Evolutionary conservation across 2,888 invertebrate species (phyloP), one percentile per base, ranked within the genome.

Genomic region (Zaprionus obscuricornis): DNA sequence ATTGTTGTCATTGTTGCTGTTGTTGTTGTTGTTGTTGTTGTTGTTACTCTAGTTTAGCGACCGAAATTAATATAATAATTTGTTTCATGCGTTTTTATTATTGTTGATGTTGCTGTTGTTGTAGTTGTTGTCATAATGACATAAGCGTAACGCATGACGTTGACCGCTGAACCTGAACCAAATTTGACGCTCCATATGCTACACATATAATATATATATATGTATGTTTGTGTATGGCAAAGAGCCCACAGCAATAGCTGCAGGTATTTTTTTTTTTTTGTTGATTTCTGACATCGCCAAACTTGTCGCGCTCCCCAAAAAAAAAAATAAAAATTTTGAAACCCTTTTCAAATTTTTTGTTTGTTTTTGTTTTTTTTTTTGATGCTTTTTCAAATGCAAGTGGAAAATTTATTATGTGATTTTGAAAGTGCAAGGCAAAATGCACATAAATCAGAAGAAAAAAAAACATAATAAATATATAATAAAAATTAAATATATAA

Each of bases 161-260:
- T n/a, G 47, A 57, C 47, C 34, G 57, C 72, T 74, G 77, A 83
- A 78, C 83, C 79, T 81, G 85, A 85, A 81, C 83, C 85, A 85
- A 85, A 85, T 81, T 67, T 65, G 63, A 50, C 60, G 77, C 56
- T 71, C 51, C 66, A 72, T 51, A 39, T 72, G 77, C 57, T 76
- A 66, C 66, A 81, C 47, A 69, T 66, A 57, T 31, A 39, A 56
- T 50, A 37, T 24, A 29, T 34, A 27, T 27, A n/a, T n/a, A n/a
- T n/a, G n/a, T n/a, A n/a, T n/a, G n/a, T n/a, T n/a, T n/a, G n/a
- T 14, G 24, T 2, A 20, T n/a, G 24, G 26, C 55, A 69, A 40
- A 57, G 37, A 51, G 27, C 66, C 36, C 43, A 46, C 40, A 36
- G 33, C 24, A 36, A 39, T 26, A 34, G 50, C 11, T 24, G 14